Conservation (phyloP, 1,140 invertebrate genomes). For the Agraylea sexmaculata region DNA sequence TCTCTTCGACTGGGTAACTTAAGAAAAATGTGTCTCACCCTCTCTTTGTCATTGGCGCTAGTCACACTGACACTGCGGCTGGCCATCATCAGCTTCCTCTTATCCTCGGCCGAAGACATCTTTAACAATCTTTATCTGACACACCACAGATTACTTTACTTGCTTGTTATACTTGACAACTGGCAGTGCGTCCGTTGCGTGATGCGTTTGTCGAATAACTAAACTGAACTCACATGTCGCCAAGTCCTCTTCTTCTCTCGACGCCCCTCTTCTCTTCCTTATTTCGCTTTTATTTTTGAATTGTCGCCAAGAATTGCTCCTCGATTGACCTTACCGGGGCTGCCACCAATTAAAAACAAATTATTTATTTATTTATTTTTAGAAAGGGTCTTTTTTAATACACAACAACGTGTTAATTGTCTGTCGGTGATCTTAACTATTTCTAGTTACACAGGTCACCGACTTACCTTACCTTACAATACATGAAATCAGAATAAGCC, state of each 20-base stretch:
- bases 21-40: conserved; percentile 22
- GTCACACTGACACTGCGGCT: conserved; percentile 17
- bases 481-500: no score
- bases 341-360: no score
- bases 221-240: not conserved
- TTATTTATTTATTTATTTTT: no score
- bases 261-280: conserved; percentile 3
- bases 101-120: conserved; percentile 17
- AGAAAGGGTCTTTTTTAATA: no score
- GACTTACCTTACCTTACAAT: no score
- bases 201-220: not conserved
- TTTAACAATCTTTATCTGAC: conserved; percentile 1
- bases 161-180: not conserved
- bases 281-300: conserved; percentile 14
- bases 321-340: no score
- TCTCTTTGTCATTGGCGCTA: conserved; percentile 19
- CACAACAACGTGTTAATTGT: no score
- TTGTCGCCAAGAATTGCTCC: conserved; percentile 18
- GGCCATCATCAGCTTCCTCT: conserved; percentile 16
- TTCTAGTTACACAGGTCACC: no score
- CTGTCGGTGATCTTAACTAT: no score
- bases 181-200: not conserved
- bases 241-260: not conserved
- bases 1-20: conserved; percentile 21
- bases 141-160: not conserved